Conservation (phyloP, 1,140 invertebrate genomes). For the Nasonia longicornis region DNA sequence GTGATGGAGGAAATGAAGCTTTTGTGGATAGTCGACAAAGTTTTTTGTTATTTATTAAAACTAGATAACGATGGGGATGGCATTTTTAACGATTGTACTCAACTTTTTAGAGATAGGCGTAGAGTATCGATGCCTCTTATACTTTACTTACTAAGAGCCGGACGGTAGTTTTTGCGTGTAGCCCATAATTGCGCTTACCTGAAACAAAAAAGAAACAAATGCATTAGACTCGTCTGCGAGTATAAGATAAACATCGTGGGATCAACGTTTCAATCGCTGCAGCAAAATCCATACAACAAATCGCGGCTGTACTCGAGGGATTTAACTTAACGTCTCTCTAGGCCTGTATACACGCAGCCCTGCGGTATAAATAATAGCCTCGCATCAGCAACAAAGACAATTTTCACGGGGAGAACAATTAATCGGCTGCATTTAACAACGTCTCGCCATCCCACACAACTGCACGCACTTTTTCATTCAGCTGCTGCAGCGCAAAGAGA, state of each 20-base stretch:
- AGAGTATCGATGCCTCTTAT: not conserved
- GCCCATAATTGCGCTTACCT: slow-evolving; percentile 5
- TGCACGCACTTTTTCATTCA: slow-evolving; percentile 25
- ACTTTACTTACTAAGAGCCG: slow-evolving; percentile 15
- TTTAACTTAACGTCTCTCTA: not conserved
- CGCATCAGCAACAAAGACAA: not conserved
- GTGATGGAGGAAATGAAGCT: too few relatives aligned
- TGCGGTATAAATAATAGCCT: not conserved
- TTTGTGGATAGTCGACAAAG: too few relatives aligned
- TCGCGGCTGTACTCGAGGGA: not conserved
- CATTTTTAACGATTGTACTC: too few relatives aligned
- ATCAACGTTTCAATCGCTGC: not conserved
- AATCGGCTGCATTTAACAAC: slow-evolving; percentile 12
- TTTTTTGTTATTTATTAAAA: too few relatives aligned
- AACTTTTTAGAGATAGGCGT: too few relatives aligned
- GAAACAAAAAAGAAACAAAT: slow-evolving; percentile 8
- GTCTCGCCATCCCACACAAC: not conserved
- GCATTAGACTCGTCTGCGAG: not conserved
- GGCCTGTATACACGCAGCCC: too few relatives aligned
- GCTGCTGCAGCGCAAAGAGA: not conserved
- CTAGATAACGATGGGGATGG: too few relatives aligned
- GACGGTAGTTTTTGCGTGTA: not conserved
- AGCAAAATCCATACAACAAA: not conserved
- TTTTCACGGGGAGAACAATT: slow-evolving; percentile 2
- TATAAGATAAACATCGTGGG: not conserved